A percentile compares a stretch with the other conserved stretches of the same genome.
Evolutionary conservation across 2,113 vertebrate species (phyloP).

Genomic region (Stegastes partitus): DNA sequence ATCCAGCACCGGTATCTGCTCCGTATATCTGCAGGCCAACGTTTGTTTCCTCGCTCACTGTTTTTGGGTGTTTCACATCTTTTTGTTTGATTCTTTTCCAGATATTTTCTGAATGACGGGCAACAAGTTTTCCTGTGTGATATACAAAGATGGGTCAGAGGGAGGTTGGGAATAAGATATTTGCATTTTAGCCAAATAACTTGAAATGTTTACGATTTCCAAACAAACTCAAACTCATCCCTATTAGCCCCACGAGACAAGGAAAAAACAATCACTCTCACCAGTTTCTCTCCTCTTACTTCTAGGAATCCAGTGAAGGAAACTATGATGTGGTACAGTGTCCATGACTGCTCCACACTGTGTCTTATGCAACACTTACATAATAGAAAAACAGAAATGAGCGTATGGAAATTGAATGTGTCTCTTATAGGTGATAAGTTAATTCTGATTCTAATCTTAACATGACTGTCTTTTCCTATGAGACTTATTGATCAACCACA

Average conservation of each 20-base stretch:
- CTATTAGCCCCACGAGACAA: not conserved
- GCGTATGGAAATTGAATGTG: not conserved
- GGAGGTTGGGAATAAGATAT: constrained; percentile 35
- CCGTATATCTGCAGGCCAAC: constrained; percentile 23
- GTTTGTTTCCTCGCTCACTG: constrained; percentile 59
- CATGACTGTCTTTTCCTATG: constrained; percentile 6
- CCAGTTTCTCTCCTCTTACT: not conserved
- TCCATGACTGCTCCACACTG: constrained; percentile 5
- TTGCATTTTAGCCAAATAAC: constrained; percentile 40
- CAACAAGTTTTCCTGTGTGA: constrained; percentile 42
- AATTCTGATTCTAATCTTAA: not conserved
- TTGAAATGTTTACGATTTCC: constrained; percentile 33
- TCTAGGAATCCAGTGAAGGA: not conserved
- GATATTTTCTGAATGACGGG: constrained; percentile 30
- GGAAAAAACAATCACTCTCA: not conserved
- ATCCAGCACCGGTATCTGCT: constrained; percentile 9
- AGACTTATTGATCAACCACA: constrained; percentile 15
- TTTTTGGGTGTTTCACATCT: constrained; percentile 61
- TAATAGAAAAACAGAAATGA: not conserved
- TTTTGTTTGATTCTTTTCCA: constrained; percentile 51
- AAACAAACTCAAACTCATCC: constrained; percentile 13
- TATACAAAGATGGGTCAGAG: constrained; percentile 25
- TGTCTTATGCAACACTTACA: not conserved
- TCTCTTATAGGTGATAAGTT: not conserved
- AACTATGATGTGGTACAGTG: not conserved